Percentiles rank a stretch among this genome's conserved stretches.
phyloP scores from a whole-genome alignment of 2,113 vertebrate species.

The Buteo buteo region DNA sequence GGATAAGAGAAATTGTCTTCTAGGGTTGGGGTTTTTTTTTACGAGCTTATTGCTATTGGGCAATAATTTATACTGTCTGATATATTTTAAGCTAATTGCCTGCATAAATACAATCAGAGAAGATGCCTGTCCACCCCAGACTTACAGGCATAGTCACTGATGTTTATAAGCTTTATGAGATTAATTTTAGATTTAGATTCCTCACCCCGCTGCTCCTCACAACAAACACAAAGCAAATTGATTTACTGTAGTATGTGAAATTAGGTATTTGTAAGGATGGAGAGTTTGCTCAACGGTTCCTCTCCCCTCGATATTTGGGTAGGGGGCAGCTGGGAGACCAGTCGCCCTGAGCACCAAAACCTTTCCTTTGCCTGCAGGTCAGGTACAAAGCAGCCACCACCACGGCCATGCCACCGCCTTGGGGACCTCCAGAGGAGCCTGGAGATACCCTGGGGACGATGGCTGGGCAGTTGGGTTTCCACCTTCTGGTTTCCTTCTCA shows the following conservation, averaged over 20 bases:
- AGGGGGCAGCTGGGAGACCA: background rate
- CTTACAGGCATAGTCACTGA: background rate
- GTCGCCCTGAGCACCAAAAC: background rate
- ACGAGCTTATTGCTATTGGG: background rate
- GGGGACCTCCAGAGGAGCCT: background rate
- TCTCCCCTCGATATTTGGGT: background rate
- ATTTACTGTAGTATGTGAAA: background rate
- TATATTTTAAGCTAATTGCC: background rate
- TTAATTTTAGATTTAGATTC: background rate
- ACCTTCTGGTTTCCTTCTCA: background rate
- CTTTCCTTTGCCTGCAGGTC: background rate
- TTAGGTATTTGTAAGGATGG: background rate
- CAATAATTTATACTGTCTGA: background rate
- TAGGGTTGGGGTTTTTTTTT: background rate
- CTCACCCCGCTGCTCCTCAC: background rate
- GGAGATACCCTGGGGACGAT: background rate
- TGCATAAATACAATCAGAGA: background rate
- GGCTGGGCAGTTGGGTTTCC: background rate
- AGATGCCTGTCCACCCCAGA: background rate
- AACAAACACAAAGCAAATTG: background rate
- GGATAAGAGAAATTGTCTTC: background rate
- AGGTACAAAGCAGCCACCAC: background rate
- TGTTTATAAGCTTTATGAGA: background rate
- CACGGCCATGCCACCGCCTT: background rate
- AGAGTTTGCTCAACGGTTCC: background rate